Conservation (phyloP, 53 echinoderm and acorn worm genomes). For the Paracentrotus lividus region DNA sequence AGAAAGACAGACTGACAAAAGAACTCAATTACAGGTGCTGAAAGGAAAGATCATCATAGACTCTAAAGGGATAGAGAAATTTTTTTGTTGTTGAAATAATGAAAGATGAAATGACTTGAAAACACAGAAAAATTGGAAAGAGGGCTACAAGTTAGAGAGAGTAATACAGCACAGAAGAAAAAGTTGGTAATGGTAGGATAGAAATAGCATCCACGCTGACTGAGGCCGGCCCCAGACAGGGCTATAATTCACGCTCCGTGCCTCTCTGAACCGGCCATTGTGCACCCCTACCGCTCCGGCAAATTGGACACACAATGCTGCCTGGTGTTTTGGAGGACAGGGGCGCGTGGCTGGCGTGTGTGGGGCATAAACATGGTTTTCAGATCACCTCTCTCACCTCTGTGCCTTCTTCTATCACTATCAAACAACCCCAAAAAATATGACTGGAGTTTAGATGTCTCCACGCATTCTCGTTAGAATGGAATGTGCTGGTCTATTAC, state of each 20-base stretch:
- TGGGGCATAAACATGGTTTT: constrained; percentile 53
- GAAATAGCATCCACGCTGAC: constrained; percentile 31
- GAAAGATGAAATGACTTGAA: no score
- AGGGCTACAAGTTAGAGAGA: constrained; percentile 26
- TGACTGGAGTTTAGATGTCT: constrained; percentile 11
- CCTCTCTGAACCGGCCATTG: constrained; percentile 56
- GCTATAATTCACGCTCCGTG: constrained; percentile 64
- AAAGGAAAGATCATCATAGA: not conserved
- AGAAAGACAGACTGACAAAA: not conserved
- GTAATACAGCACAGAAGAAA: not conserved
- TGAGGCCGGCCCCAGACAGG: constrained; percentile 60
- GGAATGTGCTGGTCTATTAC: not conserved
- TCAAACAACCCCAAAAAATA: constrained; percentile 27
- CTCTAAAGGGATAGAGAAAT: no score
- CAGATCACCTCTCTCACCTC: constrained; percentile 35
- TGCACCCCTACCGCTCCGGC: constrained; percentile 55
- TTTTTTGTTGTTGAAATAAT: no score
- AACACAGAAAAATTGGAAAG: not conserved
- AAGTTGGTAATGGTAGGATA: not conserved
- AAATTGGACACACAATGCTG: constrained; percentile 66
- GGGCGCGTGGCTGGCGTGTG: constrained; percentile 66
- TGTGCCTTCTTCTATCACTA: constrained; percentile 11
- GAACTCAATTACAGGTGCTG: not conserved
- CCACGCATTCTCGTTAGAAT: not conserved
- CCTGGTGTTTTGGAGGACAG: constrained; percentile 57